Evolutionary conservation across 2,888 invertebrate species (phyloP), one percentile per base, ranked within the genome.

Genomic region (Lasioglossum calceatum): DNA sequence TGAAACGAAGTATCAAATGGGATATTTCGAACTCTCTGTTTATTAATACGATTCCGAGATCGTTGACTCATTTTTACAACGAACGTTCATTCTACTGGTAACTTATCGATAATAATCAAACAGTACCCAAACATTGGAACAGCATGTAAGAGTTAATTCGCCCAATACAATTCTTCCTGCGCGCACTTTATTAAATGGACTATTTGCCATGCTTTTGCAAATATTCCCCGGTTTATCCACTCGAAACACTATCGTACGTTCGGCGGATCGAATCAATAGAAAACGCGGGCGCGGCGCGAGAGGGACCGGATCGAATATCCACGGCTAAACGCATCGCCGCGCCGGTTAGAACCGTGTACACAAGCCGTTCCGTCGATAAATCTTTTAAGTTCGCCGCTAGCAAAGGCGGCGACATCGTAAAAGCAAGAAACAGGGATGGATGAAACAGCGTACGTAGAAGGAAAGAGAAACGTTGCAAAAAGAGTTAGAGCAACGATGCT

Each of bases 341-440:
- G 50, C 10, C 54, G 27, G 54, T 50, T 76, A 42, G 44, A 73
- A 27, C 2, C 58, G 77, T 78, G 88, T 83, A 86, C 77, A 85
- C 85, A 82, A 74, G 71, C 23, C 85, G 84, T 89, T 89, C 88
- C 85, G 71, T 77, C 86, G 82, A 86, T 90, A 91, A 92, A 92
- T 91, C 89, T 89, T 89, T 83, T 77, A 78, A 88, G 78, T 85
- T 77, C 75, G 64, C 47, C 80, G 58, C 79, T 84, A 81, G 50
- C 80, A 76, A 78, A 81, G 85, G 88, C 88, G 80, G 78, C 73
- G 85, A 79, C 82, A 81, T 79, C 77, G 70, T 64, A 82, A 87
- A 76, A 76, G 79, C 85, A 73, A 85, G 81, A 79, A 82, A 86
- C 88, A 88, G 61, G 82, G 50, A 67, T 50, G 79, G 83, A 81